These are phyloP conservation scores for Microplitis deprimator DNA, from an alignment of 2,888 invertebrate species.

Conservation along the genomic window DNA sequence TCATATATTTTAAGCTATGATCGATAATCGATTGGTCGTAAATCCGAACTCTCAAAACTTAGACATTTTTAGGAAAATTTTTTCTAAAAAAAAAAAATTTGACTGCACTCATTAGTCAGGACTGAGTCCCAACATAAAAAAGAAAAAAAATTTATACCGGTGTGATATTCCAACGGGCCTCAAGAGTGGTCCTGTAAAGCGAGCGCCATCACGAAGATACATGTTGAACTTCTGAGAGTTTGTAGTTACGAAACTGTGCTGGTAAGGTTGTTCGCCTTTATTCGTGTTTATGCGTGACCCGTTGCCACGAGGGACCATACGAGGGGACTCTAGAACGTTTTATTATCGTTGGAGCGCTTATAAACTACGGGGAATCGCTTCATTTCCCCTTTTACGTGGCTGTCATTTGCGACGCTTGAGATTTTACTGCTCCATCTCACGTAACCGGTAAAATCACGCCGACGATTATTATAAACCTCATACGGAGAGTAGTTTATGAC, in stretches of 20 bases:
- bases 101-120: no score
- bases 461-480: slow-evolving; percentile 45
- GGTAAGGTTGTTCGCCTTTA: slow-evolving; percentile 54
- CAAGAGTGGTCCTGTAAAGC: slow-evolving; percentile 64
- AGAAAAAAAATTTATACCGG: not conserved
- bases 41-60: no score
- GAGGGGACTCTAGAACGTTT: slow-evolving; percentile 48
- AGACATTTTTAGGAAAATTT: no score
- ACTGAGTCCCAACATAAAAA: no score
- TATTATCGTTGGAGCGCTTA: slow-evolving; percentile 57
- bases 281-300: slow-evolving; percentile 41
- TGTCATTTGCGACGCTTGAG: slow-evolving; percentile 53
- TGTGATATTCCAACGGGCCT: slow-evolving; percentile 53
- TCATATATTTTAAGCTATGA: no score
- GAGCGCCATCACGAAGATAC: slow-evolving; percentile 61
- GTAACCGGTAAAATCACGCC: slow-evolving; percentile 37
- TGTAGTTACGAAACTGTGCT: slow-evolving; percentile 47
- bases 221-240: slow-evolving; percentile 32
- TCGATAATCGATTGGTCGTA: no score
- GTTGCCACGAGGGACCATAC: slow-evolving; percentile 30
- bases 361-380: slow-evolving; percentile 62
- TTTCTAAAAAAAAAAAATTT: no score
- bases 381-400: slow-evolving; percentile 59
- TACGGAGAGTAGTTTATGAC: slow-evolving; percentile 18
- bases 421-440: slow-evolving; percentile 52